These are phyloP conservation scores for Tetragonula clypearis DNA, from an alignment of 1,140 invertebrate species.

Conservation along the genomic window DNA sequence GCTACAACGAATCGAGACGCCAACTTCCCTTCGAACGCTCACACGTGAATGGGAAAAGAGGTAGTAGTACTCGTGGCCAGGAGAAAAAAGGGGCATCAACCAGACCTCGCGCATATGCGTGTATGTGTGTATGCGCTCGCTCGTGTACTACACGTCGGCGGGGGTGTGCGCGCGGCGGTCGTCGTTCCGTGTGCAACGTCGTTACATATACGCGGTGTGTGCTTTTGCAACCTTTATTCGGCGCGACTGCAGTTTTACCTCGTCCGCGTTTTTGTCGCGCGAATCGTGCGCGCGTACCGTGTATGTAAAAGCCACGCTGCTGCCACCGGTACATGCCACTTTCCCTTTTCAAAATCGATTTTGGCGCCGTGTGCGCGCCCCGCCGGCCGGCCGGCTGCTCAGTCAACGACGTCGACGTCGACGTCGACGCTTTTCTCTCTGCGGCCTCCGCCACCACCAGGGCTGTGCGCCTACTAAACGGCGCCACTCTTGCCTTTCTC, in stretches of 20 bases:
- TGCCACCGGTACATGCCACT: conserved; percentile 62
- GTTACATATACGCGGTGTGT: neutral
- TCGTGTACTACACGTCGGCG: neutral
- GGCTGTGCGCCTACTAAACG: conserved; percentile 31
- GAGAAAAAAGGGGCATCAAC: conserved; percentile 40
- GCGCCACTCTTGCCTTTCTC: neutral
- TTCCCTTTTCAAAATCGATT: conserved; percentile 80
- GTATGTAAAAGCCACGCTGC: conserved; percentile 49
- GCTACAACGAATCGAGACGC: conserved; percentile 34
- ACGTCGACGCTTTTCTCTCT: conserved; percentile 56
- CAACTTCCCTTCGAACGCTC: conserved; percentile 32
- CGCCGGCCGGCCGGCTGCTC: conserved; percentile 44
- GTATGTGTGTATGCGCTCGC: neutral
- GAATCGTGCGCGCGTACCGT: conserved; percentile 37
- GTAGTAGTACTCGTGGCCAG: conserved; percentile 34
- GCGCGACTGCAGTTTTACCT: conserved; percentile 44
- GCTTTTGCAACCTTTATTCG: conserved; percentile 46
- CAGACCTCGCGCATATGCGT: conserved; percentile 2
- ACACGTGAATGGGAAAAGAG: conserved; percentile 48
- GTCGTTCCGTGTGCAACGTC: neutral
- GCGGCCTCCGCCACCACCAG: conserved; percentile 17
- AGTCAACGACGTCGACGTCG: conserved; percentile 64
- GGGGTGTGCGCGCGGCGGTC: neutral
- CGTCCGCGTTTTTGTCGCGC: conserved; percentile 51
- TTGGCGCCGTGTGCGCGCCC: conserved; percentile 65